Conservation (phyloP, 2,888 invertebrate genomes). For the Germaria angustata region DNA sequence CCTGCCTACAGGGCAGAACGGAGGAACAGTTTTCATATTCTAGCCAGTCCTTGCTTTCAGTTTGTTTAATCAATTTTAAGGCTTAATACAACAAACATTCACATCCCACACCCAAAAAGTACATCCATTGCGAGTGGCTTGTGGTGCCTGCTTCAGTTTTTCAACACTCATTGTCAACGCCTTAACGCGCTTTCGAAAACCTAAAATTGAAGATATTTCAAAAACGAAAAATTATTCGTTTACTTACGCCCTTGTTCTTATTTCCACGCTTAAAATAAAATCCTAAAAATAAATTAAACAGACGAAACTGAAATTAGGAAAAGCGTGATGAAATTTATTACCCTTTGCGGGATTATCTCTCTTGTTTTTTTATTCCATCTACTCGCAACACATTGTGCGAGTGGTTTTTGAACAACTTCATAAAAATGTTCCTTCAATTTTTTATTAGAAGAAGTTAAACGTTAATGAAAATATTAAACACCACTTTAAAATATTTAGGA, state of each 20-base stretch:
- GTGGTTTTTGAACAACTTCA: slow-evolving; percentile 24
- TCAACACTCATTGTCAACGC: slow-evolving; percentile 61
- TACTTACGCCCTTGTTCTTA: background rate
- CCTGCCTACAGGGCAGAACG: background rate
- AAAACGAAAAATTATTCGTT: background rate
- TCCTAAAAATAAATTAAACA: slow-evolving; percentile 43
- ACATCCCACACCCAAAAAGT: background rate
- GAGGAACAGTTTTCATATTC: background rate
- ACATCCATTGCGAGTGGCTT: background rate
- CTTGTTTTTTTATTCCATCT: background rate
- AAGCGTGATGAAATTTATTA: slow-evolving; percentile 59
- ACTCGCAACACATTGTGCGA: background rate
- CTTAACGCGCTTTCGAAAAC: slow-evolving; percentile 48
- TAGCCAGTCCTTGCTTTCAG: background rate
- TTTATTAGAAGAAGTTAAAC: background rate
- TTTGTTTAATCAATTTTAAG: slow-evolving; percentile 51
- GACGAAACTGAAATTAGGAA: slow-evolving; percentile 48
- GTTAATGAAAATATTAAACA: background rate
- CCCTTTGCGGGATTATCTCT: slow-evolving; percentile 46
- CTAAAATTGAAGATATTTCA: background rate
- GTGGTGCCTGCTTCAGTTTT: slow-evolving; percentile 36
- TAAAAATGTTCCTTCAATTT: slow-evolving; percentile 3
- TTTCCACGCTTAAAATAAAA: background rate
- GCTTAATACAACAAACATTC: slow-evolving; percentile 31
- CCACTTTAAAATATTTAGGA: background rate